Conservation (phyloP, 2,888 invertebrate genomes). For the Drosophila infuscata region DNA sequence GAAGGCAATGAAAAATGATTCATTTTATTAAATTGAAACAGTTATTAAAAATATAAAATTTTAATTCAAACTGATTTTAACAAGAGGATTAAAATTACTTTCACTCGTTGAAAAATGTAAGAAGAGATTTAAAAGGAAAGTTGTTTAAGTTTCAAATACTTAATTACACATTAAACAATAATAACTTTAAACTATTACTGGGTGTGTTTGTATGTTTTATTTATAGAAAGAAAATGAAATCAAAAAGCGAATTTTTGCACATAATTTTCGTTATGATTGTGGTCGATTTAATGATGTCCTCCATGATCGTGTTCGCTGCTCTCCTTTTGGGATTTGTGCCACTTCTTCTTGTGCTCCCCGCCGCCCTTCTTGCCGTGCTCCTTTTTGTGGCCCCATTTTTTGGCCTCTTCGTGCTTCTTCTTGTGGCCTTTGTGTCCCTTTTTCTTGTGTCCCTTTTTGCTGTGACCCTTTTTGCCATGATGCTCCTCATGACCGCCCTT, state of each 20-base stretch:
- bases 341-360: conserved; percentile 92
- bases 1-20: not conserved
- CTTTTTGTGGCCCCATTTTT: conserved; percentile 90
- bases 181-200: conserved; percentile 22
- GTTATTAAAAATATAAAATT: too few relatives aligned
- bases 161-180: not conserved
- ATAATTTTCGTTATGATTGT: not conserved
- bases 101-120: not conserved
- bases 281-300: conserved; percentile 48
- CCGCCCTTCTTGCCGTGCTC: conserved; percentile 93
- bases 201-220: conserved; percentile 59
- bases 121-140: not conserved
- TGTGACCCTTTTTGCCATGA: conserved; percentile 92
- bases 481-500: conserved; percentile 91
- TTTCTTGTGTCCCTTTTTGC: conserved; percentile 92
- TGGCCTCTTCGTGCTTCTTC: conserved; percentile 91
- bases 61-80: too few relatives aligned
- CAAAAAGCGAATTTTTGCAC: not conserved
- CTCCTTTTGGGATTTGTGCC: conserved; percentile 88
- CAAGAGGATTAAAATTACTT: not conserved
- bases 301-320: conserved; percentile 69
- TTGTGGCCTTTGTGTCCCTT: conserved; percentile 93
- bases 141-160: not conserved
- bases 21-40: not conserved
- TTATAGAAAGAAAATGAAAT: conserved; percentile 8